Percentiles rank a stretch among this genome's conserved stretches.
Evolutionary conservation across 2,113 vertebrate genomes (phyloP).

Genomic region (Epinephelus moara): DNA sequence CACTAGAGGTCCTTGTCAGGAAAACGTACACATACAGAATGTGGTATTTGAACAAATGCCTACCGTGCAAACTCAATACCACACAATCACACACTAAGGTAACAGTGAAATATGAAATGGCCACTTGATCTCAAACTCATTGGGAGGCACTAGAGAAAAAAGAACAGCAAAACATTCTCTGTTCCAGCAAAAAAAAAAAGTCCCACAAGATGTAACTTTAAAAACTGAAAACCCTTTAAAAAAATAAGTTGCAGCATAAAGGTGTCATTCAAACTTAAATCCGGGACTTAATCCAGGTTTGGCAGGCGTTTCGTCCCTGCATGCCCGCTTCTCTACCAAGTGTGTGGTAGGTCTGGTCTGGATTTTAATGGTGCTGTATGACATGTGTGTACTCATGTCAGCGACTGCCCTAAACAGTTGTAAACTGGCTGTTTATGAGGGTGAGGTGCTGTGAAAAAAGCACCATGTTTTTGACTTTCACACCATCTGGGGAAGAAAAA

Average conservation of each 20-base stretch:
- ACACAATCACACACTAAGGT: background rate
- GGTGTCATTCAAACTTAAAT: conserved; percentile 57
- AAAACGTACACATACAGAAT: background rate
- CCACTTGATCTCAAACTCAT: background rate
- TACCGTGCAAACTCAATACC: background rate
- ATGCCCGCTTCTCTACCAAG: conserved; percentile 40
- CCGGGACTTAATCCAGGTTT: conserved; percentile 48
- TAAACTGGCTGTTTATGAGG: conserved; percentile 83
- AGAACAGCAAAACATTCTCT: background rate
- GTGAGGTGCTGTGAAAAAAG: conserved; percentile 72
- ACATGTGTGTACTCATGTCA: conserved; percentile 81
- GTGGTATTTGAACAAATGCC: too few relatives aligned
- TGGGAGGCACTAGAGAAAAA: background rate
- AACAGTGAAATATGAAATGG: background rate
- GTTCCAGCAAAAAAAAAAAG: background rate
- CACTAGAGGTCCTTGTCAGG: background rate
- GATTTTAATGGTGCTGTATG: conserved; percentile 72
- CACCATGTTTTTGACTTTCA: conserved; percentile 69
- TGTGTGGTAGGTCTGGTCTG: conserved; percentile 78
- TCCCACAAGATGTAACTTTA: conserved; percentile 2
- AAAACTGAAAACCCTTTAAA: conserved; percentile 5
- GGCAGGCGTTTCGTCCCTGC: conserved; percentile 45
- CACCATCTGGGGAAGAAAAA: conserved; percentile 68
- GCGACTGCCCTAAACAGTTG: conserved; percentile 77
- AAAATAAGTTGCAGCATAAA: conserved; percentile 25